phyloP scores from a whole-genome alignment of 2,113 vertebrate genomes.

The Gymnorhina tibicen region DNA sequence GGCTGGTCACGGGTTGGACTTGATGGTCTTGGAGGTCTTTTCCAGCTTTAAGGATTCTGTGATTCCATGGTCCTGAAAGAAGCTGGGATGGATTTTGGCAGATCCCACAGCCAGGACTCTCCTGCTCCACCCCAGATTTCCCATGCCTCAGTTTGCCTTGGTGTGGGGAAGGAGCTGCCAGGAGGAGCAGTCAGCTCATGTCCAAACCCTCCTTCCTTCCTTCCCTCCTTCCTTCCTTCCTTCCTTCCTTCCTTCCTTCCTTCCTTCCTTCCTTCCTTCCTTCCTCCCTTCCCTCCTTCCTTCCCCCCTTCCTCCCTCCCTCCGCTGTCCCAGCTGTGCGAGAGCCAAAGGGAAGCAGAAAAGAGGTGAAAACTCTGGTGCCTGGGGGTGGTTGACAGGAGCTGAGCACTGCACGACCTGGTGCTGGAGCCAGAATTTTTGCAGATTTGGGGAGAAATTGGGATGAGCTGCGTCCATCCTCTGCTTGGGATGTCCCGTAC shows the following conservation, averaged over 20 bases:
- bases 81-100: background rate
- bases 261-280: background rate
- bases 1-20: background rate
- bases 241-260: background rate
- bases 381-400: background rate
- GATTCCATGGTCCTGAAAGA: background rate
- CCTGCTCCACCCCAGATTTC: background rate
- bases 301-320: background rate
- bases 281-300: background rate
- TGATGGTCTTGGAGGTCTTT: background rate
- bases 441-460: background rate
- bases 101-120: background rate
- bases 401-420: fast-evolving
- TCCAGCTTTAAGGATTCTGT: background rate
- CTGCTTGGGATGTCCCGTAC: fast-evolving
- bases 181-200: background rate
- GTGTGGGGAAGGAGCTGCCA: background rate
- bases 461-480: background rate
- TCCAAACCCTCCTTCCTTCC: background rate
- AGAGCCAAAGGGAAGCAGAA: background rate
- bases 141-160: background rate
- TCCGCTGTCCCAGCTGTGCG: background rate
- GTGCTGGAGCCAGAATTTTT: background rate
- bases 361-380: fast-evolving
- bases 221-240: background rate